Evolutionary conservation across 2,113 vertebrate species (phyloP).

Genomic region (Echinops telfairi): DNA sequence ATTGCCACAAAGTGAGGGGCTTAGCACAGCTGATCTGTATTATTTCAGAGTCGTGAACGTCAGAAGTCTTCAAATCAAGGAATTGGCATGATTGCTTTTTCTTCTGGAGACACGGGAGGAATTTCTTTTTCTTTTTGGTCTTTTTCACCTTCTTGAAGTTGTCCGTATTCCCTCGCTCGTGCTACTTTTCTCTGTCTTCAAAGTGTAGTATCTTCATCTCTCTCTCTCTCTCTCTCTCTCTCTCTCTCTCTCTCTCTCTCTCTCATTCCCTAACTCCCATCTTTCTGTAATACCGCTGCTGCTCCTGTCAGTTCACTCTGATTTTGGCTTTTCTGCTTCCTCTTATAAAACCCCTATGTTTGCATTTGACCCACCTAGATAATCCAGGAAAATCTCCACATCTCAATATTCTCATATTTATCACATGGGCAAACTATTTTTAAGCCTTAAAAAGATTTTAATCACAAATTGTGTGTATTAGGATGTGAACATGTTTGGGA

Average conservation of each 20-base stretch:
- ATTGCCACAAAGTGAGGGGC: background rate
- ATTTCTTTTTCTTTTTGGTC: background rate
- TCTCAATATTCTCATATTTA: background rate
- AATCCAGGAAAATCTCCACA: background rate
- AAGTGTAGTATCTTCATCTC: background rate
- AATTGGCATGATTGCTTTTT: background rate
- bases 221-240: background rate
- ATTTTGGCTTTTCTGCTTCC: background rate
- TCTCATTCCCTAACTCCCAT: background rate
- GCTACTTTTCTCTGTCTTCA: background rate
- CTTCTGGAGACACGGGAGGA: background rate
- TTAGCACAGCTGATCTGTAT: background rate
- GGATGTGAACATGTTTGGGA: background rate
- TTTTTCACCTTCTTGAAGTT: background rate
- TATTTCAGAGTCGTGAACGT: background rate
- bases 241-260: background rate
- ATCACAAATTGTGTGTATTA: background rate
- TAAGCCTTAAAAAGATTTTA: background rate
- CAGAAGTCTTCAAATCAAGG: background rate
- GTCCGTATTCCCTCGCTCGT: background rate
- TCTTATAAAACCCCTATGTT: background rate
- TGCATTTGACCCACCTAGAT: background rate
- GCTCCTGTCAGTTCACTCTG: background rate
- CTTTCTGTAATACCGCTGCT: background rate
- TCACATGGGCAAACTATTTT: background rate